Evolutionary conservation across 2,888 invertebrate species (phyloP), one percentile per base, ranked within the genome.

Genomic region (Amphiduros pacificus): DNA sequence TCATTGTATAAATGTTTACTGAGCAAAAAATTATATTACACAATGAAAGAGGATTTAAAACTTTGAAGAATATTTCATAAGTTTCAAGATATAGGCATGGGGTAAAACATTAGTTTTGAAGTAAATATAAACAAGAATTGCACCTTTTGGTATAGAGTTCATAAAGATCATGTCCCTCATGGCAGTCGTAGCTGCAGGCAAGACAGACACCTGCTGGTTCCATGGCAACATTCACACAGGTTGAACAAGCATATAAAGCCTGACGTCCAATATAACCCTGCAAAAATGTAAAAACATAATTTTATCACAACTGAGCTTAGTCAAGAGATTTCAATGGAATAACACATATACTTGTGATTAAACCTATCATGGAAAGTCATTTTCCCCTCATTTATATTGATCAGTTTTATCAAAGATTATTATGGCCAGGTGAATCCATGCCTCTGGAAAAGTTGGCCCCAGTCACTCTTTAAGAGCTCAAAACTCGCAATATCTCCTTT

Each of bases 161-260:
- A 55, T 95, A 85, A 0, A 99, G 86, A 41, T 97, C 93, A 84
- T 99, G 99, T 56, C 92, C 92, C 77, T 95, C 95, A 78, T 99
- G 99, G 75, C 99, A 99, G 64, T 89, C 89, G 68, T 92, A 90
- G 76, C 92, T 91, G 81, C 99, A 99, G 1, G 96, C 98, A 1
- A 97, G 85, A 82, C 98, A 99, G 28, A 98, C 85, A 3, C 94
- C 97, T 41, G 92, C 94, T 1, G 88, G 86, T 26, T 68, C 66
- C n/a, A 73, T 72, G 22, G 41, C 52, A 17, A 61, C 63, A 26
- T 70, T 63, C n/a, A 66, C 88, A 81, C 99, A 99, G 0, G 97
- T 97, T 59, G 90, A 84, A 78, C 99, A 99, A 0, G 96, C 90
- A 83, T 97, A 99, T 22, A 99, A 81, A 0, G 98, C 94, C 84